phyloP scores from a whole-genome alignment of 2,888 invertebrate species.

The Microctonus hyperodae region DNA sequence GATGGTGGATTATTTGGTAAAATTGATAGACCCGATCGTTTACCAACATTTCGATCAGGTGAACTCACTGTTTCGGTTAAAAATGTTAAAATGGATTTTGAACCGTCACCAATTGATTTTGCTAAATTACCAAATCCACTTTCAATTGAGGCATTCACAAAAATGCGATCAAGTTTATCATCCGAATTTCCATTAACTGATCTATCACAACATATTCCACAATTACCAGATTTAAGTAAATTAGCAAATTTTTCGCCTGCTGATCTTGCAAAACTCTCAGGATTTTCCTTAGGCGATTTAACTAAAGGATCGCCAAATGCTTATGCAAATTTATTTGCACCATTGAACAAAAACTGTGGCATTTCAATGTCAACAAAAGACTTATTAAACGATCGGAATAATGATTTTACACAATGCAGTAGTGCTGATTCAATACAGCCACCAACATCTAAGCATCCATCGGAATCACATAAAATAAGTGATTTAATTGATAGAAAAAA shows the following conservation, averaged over 20 bases:
- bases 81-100: slow-evolving; percentile 57
- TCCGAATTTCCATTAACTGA: slow-evolving; percentile 58
- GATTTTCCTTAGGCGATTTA: slow-evolving; percentile 58
- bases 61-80: slow-evolving; percentile 60
- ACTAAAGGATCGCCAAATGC: slow-evolving; percentile 56
- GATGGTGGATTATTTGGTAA: slow-evolving; percentile 34
- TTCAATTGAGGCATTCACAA: slow-evolving; percentile 47
- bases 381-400: slow-evolving; percentile 41
- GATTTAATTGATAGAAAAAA: slow-evolving; percentile 38
- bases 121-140: slow-evolving; percentile 50
- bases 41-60: slow-evolving; percentile 58
- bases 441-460: slow-evolving; percentile 29
- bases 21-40: slow-evolving; percentile 47
- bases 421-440: slow-evolving; percentile 45
- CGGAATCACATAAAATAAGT: slow-evolving; percentile 29
- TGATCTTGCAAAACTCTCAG: slow-evolving; percentile 58
- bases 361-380: slow-evolving; percentile 41
- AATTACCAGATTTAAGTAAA: slow-evolving; percentile 58
- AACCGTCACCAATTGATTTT: slow-evolving; percentile 52
- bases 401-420: slow-evolving; percentile 38
- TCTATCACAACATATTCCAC: slow-evolving; percentile 55
- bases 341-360: slow-evolving; percentile 48
- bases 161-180: slow-evolving; percentile 44
- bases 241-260: slow-evolving; percentile 56
- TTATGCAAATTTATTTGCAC: slow-evolving; percentile 58